Conservation (phyloP, 2,888 invertebrate genomes). For the Allygus modestus region DNA sequence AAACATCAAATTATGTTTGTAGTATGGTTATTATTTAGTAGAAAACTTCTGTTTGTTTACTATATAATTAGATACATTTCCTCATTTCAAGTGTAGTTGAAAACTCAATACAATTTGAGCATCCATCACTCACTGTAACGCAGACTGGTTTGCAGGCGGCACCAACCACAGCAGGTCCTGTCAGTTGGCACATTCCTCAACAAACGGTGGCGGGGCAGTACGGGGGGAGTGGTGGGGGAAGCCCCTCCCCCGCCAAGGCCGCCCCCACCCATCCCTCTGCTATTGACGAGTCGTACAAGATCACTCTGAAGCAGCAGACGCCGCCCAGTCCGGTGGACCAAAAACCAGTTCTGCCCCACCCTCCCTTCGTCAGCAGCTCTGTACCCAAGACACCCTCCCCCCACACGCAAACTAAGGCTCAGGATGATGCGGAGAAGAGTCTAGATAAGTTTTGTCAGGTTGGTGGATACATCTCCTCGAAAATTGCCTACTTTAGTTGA, state of each 20-base stretch:
- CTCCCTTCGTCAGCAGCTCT: constrained; percentile 82
- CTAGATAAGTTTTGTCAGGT: constrained; percentile 87
- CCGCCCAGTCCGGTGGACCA: constrained; percentile 68
- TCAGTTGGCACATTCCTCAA: constrained; percentile 73
- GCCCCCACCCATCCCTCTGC: constrained; percentile 70
- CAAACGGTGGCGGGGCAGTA: constrained; percentile 62
- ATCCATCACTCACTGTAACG: too few species aligned
- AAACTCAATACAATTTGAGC: too few species aligned
- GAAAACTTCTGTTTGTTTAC: too few species aligned
- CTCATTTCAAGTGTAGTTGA: too few species aligned
- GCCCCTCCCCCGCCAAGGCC: constrained; percentile 74
- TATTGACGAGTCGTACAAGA: constrained; percentile 81
- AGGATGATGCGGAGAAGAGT: constrained; percentile 80
- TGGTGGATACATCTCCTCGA: constrained; percentile 36
- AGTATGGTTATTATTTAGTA: too few species aligned
- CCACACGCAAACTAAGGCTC: constrained; percentile 77
- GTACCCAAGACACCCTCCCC: constrained; percentile 93
- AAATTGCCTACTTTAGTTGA: too few species aligned
- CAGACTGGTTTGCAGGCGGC: constrained; percentile 4
- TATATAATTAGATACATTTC: too few species aligned
- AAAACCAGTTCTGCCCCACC: constrained; percentile 53
- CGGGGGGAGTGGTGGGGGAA: constrained; percentile 74
- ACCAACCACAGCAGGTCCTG: constrained; percentile 33
- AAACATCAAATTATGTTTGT: too few species aligned
- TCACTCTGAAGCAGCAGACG: constrained; percentile 77